phyloP scores from a whole-genome alignment of 2,888 invertebrate species.

The Schizotus pectinicornis region DNA sequence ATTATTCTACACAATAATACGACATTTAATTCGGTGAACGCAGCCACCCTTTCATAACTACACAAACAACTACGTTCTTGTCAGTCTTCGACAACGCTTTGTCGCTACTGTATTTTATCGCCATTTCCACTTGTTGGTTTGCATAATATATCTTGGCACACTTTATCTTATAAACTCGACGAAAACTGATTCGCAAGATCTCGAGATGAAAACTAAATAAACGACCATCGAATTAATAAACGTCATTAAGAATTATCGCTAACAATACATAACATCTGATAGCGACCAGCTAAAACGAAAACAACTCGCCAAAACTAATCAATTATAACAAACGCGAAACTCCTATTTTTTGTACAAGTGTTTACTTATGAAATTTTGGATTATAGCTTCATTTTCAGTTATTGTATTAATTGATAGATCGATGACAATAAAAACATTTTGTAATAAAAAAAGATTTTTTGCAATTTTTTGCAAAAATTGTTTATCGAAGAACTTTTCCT shows the following conservation, averaged over 20 bases:
- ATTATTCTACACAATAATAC: conserved; percentile 23
- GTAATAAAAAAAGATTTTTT: too few relatives aligned
- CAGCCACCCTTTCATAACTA: conserved; percentile 15
- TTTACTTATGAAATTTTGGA: too few relatives aligned
- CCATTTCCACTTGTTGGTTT: conserved; percentile 27
- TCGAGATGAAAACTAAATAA: not conserved
- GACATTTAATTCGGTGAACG: conserved; percentile 23
- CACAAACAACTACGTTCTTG: conserved; percentile 16
- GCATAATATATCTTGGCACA: conserved; percentile 9
- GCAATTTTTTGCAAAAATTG: too few relatives aligned
- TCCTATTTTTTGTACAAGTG: too few relatives aligned
- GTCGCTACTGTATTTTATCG: conserved; percentile 21
- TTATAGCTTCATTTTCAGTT: too few relatives aligned
- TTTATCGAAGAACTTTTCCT: too few relatives aligned
- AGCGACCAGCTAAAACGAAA: not conserved
- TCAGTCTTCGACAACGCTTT: conserved; percentile 20
- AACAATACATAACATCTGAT: not conserved
- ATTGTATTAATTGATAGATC: too few relatives aligned
- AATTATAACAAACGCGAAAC: not conserved
- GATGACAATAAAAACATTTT: too few relatives aligned
- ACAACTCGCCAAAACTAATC: not conserved
- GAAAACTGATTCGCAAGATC: not conserved
- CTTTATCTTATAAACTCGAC: conserved; percentile 6
- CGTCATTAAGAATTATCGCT: conserved; percentile 13
- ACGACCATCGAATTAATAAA: conserved; percentile 15